Evolutionary conservation across 2,113 vertebrate species (phyloP), one percentile per base, ranked within the genome.

Genomic region (Caretta caretta): DNA sequence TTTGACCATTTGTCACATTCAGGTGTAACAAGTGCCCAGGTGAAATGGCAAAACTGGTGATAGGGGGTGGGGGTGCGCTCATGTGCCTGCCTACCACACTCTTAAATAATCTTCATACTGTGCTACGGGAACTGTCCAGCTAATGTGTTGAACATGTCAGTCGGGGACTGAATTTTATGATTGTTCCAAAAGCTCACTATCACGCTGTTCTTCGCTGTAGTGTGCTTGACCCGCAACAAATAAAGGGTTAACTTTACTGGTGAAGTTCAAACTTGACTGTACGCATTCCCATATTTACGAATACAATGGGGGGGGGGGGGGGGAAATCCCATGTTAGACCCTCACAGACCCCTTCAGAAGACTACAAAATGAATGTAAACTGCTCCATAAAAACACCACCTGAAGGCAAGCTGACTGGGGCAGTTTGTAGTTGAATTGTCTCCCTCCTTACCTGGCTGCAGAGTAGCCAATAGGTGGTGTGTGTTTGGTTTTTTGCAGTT

Each of bases 321-420:
- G 38, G 38, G 0, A 20, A 0, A 25, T 86, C 82, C 42, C 24
- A 48, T 42, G 1, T n/a, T 3, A 0, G 3, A 42, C 80, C 50
- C 5, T 72, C 17, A 0, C 57, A 20, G 35, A 54, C 13, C 4
- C 17, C 38, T 84, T 5, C 11, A 9, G 69, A 35, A 49, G 53
- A 1, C 0, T 1, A 8, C 59, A 76, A n/a, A 57, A 8, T 2
- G 7, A 8, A 11, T 0, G 0, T 51, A 62, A 1, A 1, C 62
- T 81, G 46, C 87, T 92, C 31, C 1, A 2, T 79, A 14, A 72
- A 42, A 48, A 1, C 35, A 56, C 6, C 1, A 0, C 1, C 1
- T 29, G 38, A 42, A 6, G 48, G 14, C 0, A 1, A 14, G 11
- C 46, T 13, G 79, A 50, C 62, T 29, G 88, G 62, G 14, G 76